Base-by-base conservation (phyloP, 2,888 invertebrate genomes). In the Heliothis peltigera region DNA sequence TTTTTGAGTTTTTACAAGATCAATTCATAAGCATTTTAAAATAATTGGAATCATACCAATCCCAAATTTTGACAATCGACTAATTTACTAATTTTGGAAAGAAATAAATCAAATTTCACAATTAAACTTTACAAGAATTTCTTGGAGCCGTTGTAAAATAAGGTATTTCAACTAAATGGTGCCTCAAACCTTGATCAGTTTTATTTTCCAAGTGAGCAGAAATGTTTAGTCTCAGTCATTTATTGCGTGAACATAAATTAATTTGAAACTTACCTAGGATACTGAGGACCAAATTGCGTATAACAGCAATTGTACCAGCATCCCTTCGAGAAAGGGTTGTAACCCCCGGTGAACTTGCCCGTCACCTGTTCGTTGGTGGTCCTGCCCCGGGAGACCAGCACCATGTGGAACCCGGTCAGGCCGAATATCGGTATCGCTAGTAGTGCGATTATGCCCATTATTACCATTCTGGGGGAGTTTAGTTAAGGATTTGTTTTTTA, bases 291-390 rank as follows among this genome's bases (percentile, higher is more conserved):
- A 92, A 98, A 99, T 87, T 99, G 97, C 73, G 98, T 97, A 89
- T 98, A 98, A 91, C 98, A 98, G 94, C 99, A 99, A 93, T 99
- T 99, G 87, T 97, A 96, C 96, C 98, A 97, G 92, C 99, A 99
- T 32, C 99, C 99, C 87, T 97, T 96, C 4, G 98, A 99, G 95
- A 99, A 99, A 59, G 99, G 99, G 96, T 99, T 99, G 93, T 98
- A 99, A 43, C 99, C 99, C 60, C 99, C 99, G 87, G 99, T 98
- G 95, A 99, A 99, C 95, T 99, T 99, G 64, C 99, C 99, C 17
- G 99, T 99, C 71, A 99, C 99, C 96, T 99, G 99, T 95, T 99
- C 99, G 95, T 99, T 99, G 77, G 99, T 99, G 63, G 99, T 99
- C 77, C 99, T 96, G 43, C 99, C 99, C 71, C 99, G 96, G 28